A percentile compares a stretch with the other conserved stretches of the same genome.
Conservation (phyloP, 1,140 invertebrate genomes). For the Atta colombica region DNA sequence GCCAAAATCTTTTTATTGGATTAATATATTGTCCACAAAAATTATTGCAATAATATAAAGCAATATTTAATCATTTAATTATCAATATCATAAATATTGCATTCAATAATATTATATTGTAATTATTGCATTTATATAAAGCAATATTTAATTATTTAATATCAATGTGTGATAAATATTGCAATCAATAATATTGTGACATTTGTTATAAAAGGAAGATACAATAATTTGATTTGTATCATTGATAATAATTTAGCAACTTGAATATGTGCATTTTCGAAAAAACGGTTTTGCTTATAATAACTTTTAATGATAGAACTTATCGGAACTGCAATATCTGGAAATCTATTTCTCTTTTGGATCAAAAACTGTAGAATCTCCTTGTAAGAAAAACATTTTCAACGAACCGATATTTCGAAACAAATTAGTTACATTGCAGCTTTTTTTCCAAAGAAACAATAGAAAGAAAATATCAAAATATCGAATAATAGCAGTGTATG, state of each 20-base stretch:
- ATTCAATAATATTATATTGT: not conserved
- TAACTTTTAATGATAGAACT: slow-evolving; percentile 24
- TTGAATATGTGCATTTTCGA: not conserved
- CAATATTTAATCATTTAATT: not conserved
- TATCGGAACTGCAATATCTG: not conserved
- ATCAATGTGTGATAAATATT: not conserved
- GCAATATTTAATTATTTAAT: slow-evolving; percentile 17
- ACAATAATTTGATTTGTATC: no score
- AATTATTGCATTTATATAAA: not conserved
- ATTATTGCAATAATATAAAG: not conserved
- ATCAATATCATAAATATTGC: not conserved
- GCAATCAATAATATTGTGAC: not conserved
- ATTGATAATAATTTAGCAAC: slow-evolving; percentile 1
- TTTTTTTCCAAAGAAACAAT: slow-evolving; percentile 23
- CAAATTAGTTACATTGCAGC: not conserved
- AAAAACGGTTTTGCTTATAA: not conserved
- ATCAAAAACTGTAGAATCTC: not conserved
- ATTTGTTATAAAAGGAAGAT: not conserved
- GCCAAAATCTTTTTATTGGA: not conserved
- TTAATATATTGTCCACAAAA: not conserved
- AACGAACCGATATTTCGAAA: slow-evolving; percentile 1
- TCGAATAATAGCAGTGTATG: slow-evolving; percentile 5
- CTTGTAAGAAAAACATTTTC: not conserved
- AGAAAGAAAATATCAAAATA: not conserved
- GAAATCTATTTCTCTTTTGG: not conserved